phyloP scores from a whole-genome alignment of 1,140 invertebrate genomes.

The Magallana ariakensis region DNA sequence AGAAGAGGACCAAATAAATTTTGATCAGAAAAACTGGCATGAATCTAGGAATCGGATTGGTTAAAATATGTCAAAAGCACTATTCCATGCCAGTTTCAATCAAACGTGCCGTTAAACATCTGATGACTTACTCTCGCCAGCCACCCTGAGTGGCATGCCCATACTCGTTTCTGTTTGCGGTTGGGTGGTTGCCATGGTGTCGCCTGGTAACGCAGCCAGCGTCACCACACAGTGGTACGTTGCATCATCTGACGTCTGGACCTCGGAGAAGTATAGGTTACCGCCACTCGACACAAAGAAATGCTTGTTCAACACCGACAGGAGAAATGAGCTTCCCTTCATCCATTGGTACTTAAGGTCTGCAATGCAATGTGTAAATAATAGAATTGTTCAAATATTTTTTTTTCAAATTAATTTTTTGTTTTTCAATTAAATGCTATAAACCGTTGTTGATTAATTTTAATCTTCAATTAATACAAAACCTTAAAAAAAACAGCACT shows the following conservation, averaged over 20 bases:
- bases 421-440: too few species aligned
- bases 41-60: too few species aligned
- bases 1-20: too few species aligned
- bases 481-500: too few species aligned
- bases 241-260: constrained; percentile 56
- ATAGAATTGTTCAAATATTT: too few species aligned
- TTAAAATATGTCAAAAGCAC: too few species aligned
- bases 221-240: constrained; percentile 67
- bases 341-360: constrained; percentile 63
- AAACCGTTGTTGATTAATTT: too few species aligned
- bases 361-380: constrained; percentile 45
- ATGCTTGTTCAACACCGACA: constrained; percentile 59
- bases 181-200: constrained; percentile 53
- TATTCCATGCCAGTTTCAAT: too few species aligned
- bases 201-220: constrained; percentile 52
- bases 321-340: constrained; percentile 58
- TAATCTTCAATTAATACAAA: too few species aligned
- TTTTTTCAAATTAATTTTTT: too few species aligned
- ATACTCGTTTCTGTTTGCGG: constrained; percentile 61
- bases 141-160: constrained; percentile 62
- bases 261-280: constrained; percentile 65
- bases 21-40: too few species aligned
- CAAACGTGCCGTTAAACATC: neutral
- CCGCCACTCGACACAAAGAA: constrained; percentile 65
- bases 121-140: constrained; percentile 64